A percentile compares a stretch with the other conserved stretches of the same genome.
phyloP scores from a whole-genome alignment of 2,888 invertebrate genomes.

The Urechis unicinctus region DNA sequence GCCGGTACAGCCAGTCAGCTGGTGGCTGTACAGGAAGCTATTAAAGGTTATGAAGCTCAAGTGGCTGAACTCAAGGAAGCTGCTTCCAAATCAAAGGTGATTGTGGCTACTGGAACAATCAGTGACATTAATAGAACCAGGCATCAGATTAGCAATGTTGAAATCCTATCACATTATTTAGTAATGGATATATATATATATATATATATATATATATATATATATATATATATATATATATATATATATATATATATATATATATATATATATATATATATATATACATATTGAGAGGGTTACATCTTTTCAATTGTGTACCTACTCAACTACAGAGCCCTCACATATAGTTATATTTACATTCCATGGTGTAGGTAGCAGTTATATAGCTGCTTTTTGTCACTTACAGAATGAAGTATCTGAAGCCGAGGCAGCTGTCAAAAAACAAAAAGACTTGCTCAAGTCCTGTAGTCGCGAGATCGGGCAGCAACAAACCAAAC shows the following conservation, averaged over 20 bases:
- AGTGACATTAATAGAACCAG: too few relatives aligned
- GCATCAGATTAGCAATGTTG: not conserved
- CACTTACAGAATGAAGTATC: slow-evolving; percentile 30
- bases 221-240: too few relatives aligned
- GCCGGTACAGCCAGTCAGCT: slow-evolving; percentile 58
- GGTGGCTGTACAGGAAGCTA: slow-evolving; percentile 54
- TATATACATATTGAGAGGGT: too few relatives aligned
- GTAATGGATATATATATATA: too few relatives aligned
- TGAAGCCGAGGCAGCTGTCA: slow-evolving; percentile 38
- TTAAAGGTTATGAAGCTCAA: slow-evolving; percentile 33
- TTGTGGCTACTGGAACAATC: not conserved
- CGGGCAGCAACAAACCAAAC: slow-evolving; percentile 29
- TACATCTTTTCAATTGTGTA: too few relatives aligned
- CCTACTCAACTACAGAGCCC: too few relatives aligned
- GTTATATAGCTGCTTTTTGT: not conserved
- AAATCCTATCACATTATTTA: not conserved
- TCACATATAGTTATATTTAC: too few relatives aligned
- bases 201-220: too few relatives aligned
- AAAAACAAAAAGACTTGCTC: slow-evolving; percentile 41
- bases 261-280: too few relatives aligned
- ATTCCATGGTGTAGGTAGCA: too few relatives aligned
- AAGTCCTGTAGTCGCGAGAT: slow-evolving; percentile 45
- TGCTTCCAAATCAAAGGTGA: slow-evolving; percentile 30
- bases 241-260: too few relatives aligned
- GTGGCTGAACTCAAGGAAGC: slow-evolving; percentile 30